Conservation (phyloP, 2,888 invertebrate species). For the Acanthosepion pharaonis region DNA sequence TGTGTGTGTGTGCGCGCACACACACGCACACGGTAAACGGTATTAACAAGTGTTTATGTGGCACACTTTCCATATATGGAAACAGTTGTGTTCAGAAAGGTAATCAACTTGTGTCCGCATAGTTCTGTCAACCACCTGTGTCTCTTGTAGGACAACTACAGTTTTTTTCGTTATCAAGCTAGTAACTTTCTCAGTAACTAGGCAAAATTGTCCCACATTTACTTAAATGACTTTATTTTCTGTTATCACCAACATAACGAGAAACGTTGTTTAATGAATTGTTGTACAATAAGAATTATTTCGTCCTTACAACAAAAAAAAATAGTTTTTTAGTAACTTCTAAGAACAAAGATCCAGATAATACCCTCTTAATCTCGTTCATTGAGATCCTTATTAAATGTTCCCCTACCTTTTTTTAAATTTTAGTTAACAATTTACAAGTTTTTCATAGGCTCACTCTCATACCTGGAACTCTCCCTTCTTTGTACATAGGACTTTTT, state of each 20-base stretch:
- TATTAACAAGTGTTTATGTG: background rate
- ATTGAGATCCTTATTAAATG: background rate
- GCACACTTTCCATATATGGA: slow-evolving; percentile 33
- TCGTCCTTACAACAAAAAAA: background rate
- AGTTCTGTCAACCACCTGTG: slow-evolving; percentile 33
- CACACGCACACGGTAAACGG: background rate
- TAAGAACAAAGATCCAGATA: background rate
- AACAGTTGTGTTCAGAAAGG: background rate
- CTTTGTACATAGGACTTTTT: background rate
- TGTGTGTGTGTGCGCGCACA: background rate
- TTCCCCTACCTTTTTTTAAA: background rate
- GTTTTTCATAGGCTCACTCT: background rate
- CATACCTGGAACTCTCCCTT: background rate
- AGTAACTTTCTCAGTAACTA: background rate
- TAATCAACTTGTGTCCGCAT: background rate
- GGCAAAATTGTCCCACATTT: background rate
- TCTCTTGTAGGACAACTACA: background rate
- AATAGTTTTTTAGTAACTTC: background rate
- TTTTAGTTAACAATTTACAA: background rate
- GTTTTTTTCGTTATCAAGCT: background rate
- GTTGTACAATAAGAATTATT: background rate
- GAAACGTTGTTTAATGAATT: background rate
- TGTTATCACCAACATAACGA: background rate
- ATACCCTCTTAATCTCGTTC: background rate
- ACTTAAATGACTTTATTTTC: background rate